Conservation (phyloP, 2,888 invertebrate species). For the Pristionchus japonicus region DNA sequence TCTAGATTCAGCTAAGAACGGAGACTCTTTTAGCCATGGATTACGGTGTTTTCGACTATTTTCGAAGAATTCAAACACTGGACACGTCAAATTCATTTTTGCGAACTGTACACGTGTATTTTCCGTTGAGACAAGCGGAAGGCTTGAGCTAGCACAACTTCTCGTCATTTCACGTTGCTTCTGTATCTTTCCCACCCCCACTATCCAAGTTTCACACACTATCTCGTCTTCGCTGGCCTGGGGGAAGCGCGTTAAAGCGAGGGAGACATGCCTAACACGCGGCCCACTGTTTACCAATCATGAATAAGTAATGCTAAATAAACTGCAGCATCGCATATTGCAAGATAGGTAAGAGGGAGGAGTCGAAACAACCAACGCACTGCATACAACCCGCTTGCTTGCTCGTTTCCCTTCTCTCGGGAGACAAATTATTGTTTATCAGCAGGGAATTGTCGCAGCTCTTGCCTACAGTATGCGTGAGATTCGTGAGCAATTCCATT, state of each 20-base stretch:
- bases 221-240: neutral
- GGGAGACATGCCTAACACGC: neutral
- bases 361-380: constrained; percentile 19
- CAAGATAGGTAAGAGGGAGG: neutral
- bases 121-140: neutral
- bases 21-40: neutral
- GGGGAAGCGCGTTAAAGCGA: neutral
- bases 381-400: neutral
- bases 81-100: neutral
- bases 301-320: neutral
- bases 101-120: neutral
- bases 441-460: neutral
- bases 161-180: neutral
- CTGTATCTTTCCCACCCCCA: neutral
- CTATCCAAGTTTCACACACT: neutral
- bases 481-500: neutral
- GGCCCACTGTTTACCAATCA: neutral
- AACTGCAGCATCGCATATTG: neutral
- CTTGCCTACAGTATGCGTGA: neutral
- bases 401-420: neutral
- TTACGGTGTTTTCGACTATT: neutral
- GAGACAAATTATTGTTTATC: neutral
- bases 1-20: neutral
- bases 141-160: neutral
- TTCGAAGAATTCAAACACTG: neutral